Evolutionary conservation across 2,888 invertebrate genomes (phyloP), one percentile per base, ranked within the genome.

Genomic region (Euzophera pinguis): DNA sequence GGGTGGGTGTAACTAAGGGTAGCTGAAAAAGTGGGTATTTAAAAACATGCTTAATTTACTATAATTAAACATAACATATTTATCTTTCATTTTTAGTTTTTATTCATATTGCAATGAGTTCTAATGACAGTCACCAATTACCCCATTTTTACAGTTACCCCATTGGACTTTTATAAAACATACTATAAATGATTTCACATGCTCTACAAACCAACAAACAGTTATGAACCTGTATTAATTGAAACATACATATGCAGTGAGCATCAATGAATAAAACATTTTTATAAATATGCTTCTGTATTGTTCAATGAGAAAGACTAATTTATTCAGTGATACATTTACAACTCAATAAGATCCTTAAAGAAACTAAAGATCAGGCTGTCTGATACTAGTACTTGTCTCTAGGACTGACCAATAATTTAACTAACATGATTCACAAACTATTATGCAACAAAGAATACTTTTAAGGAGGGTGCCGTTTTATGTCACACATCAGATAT

Each of bases 131-230:
- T n/a, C n/a, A n/a, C n/a, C n/a, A n/a, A n/a, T n/a, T n/a, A n/a
- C n/a, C n/a, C n/a, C n/a, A n/a, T n/a, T n/a, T n/a, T n/a, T n/a
- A n/a, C n/a, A n/a, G n/a, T n/a, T n/a, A n/a, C n/a, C n/a, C n/a
- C n/a, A n/a, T n/a, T n/a, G n/a, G n/a, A n/a, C n/a, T n/a, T n/a
- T n/a, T n/a, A n/a, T n/a, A n/a, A n/a, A n/a, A n/a, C n/a, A n/a
- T n/a, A n/a, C n/a, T n/a, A n/a, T n/a, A n/a, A 22, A 22, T 22
- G 67, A 57, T 72, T 72, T 75, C 69, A 75, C 71, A 75, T 53
- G 75, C 79, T 79, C 78, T 71, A 79, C 65, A 73, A 71, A 70
- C 65, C 73, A 78, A 73, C 67, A 62, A 64, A 73, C 73, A 69
- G 75, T 72, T 73, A 69, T n/a, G n/a, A n/a, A n/a, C 57, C 59